Conservation (phyloP, 2,888 invertebrate genomes). For the Entomobrya proxima region DNA sequence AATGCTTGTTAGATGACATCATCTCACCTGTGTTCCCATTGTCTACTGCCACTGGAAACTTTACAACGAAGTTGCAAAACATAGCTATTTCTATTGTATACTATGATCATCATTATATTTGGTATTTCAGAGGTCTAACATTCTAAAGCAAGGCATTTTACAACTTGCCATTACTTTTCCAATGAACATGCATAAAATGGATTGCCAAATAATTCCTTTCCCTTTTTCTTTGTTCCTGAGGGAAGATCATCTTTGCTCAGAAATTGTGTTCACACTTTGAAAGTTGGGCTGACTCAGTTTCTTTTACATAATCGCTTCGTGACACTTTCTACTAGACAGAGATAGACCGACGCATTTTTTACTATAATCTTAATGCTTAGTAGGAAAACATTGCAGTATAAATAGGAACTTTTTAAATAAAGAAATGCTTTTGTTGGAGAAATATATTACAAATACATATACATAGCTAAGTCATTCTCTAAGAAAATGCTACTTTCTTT, state of each 20-base stretch:
- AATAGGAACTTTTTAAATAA: neutral
- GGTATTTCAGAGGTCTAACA: neutral
- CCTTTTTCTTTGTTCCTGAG: neutral
- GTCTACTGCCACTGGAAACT: neutral
- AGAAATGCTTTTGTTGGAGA: neutral
- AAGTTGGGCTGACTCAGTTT: neutral
- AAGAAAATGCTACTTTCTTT: neutral
- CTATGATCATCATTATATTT: neutral
- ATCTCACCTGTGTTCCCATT: constrained; percentile 8
- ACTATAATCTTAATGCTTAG: neutral
- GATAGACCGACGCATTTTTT: neutral
- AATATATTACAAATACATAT: neutral
- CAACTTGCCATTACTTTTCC: neutral
- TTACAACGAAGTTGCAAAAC: neutral
- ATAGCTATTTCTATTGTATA: neutral
- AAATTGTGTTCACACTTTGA: neutral
- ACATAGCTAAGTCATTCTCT: neutral
- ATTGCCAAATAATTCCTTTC: constrained; percentile 50
- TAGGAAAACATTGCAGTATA: neutral
- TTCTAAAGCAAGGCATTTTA: neutral
- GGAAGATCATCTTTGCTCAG: neutral
- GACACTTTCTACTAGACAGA: neutral
- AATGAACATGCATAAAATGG: constrained; percentile 5
- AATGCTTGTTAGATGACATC: constrained; percentile 25
- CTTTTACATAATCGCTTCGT: neutral